Conservation (phyloP, 2,888 invertebrate species). For the Gonocerus acuteangulatus region DNA sequence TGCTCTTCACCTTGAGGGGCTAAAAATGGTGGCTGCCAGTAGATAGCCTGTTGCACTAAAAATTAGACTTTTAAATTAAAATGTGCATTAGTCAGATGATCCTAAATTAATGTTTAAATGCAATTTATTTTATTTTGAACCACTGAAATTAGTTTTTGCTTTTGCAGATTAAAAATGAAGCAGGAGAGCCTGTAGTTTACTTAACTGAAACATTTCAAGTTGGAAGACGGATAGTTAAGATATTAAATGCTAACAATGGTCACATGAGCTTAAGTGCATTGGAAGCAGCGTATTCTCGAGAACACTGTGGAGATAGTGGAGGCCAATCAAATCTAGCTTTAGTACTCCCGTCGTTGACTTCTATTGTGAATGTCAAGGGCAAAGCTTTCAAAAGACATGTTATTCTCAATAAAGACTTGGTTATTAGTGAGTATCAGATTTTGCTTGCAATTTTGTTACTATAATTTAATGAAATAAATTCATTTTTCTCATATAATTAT, state of each 20-base stretch:
- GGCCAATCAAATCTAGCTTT: constrained; percentile 1
- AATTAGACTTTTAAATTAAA: no score
- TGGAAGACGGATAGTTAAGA: constrained; percentile 49
- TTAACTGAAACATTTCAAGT: constrained; percentile 48
- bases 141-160: not conserved
- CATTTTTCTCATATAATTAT: no score
- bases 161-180: constrained; percentile 18
- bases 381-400: constrained; percentile 43
- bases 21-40: no score
- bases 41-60: no score
- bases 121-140: no score
- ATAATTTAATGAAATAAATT: no score
- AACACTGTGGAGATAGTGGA: not conserved
- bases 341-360: constrained; percentile 50
- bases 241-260: constrained; percentile 48
- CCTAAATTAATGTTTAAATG: no score
- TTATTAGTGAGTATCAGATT: not conserved
- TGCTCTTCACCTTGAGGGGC: no score
- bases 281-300: constrained; percentile 21
- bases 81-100: no score
- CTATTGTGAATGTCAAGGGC: constrained; percentile 47
- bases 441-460: no score
- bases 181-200: constrained; percentile 42
- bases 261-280: constrained; percentile 36
- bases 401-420: constrained; percentile 46